Conservation (phyloP, 2,888 invertebrate species). For the Neoitamus cyanurus region DNA sequence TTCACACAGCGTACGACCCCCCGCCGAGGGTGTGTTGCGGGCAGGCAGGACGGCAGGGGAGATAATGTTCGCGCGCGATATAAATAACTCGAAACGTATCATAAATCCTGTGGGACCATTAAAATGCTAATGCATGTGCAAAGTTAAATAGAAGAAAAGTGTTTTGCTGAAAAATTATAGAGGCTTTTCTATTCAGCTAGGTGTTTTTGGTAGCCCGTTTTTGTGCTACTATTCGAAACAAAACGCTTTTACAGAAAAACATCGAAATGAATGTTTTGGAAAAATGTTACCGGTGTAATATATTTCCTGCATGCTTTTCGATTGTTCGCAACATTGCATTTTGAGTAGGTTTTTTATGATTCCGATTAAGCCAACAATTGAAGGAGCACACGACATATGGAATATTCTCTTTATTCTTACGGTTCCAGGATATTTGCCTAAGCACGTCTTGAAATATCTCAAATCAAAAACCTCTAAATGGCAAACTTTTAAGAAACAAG, state of each 20-base stretch:
- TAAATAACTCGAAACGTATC: slow-evolving; percentile 35
- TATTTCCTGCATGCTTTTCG: background rate
- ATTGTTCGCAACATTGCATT: background rate
- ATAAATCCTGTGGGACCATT: slow-evolving; percentile 15
- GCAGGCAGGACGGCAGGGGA: background rate
- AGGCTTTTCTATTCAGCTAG: background rate
- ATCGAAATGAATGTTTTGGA: background rate
- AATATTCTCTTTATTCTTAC: too few species aligned
- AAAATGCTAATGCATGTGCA: slow-evolving; percentile 22
- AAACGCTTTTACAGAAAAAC: background rate
- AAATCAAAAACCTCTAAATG: too few species aligned
- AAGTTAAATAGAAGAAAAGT: slow-evolving; percentile 19
- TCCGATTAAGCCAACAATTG: background rate
- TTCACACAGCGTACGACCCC: background rate
- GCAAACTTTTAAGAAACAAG: too few species aligned
- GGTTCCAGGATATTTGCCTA: too few species aligned
- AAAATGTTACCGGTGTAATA: background rate
- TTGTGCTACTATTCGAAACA: background rate
- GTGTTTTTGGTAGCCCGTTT: background rate
- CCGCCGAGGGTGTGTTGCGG: background rate
- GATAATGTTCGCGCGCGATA: slow-evolving; percentile 13
- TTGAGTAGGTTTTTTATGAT: background rate
- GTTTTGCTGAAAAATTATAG: background rate
- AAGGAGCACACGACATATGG: background rate
- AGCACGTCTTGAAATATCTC: too few species aligned